phyloP scores from a whole-genome alignment of 2,888 invertebrate species.

The Ophion ventricosus region DNA sequence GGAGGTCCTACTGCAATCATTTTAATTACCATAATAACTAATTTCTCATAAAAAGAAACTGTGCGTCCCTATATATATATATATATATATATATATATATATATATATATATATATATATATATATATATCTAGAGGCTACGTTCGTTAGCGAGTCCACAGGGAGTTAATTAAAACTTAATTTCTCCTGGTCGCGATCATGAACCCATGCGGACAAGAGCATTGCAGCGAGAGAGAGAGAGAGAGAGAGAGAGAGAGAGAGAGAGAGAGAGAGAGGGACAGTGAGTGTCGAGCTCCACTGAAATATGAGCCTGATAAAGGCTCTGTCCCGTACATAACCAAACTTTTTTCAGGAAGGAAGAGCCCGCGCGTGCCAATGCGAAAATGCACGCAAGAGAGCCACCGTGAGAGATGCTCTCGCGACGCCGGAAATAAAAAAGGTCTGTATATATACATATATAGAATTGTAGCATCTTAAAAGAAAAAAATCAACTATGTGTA shows the following conservation, averaged over 20 bases:
- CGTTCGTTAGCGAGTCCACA: constrained; percentile 80
- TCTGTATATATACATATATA: neutral
- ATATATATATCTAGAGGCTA: constrained; percentile 64
- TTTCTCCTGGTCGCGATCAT: constrained; percentile 79
- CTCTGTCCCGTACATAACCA: constrained; percentile 74
- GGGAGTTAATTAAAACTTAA: constrained; percentile 83
- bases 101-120: too few relatives aligned
- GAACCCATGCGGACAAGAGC: constrained; percentile 74
- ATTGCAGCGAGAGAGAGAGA: constrained; percentile 5
- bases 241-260: constrained; percentile 15
- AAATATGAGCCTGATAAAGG: constrained; percentile 82
- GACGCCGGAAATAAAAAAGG: constrained; percentile 74
- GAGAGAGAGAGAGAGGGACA: constrained; percentile 13
- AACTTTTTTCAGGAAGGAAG: constrained; percentile 75
- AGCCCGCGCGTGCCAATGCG: constrained; percentile 60
- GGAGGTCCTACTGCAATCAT: too few relatives aligned
- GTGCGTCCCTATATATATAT: too few relatives aligned
- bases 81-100: too few relatives aligned
- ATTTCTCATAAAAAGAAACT: too few relatives aligned
- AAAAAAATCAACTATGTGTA: too few relatives aligned
- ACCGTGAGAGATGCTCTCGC: constrained; percentile 3
- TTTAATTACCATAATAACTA: too few relatives aligned
- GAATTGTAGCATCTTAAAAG: too few relatives aligned
- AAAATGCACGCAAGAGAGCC: constrained; percentile 31
- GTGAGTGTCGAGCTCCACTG: constrained; percentile 73